Evolutionary conservation across 2,113 vertebrate species (phyloP).

Genomic region (Melanocharis versteri): DNA sequence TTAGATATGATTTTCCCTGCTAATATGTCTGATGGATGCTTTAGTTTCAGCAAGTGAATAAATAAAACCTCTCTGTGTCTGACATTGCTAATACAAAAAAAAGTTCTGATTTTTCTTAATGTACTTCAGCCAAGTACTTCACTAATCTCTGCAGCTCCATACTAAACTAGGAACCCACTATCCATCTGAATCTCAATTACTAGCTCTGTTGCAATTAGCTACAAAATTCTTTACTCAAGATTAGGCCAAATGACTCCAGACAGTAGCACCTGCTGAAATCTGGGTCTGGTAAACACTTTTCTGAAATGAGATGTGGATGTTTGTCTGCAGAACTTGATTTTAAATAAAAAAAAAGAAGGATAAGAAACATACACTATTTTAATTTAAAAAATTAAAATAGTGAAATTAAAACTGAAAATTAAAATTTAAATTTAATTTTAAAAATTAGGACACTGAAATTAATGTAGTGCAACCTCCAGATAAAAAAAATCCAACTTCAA

Average conservation of each 20-base stretch:
- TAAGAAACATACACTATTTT: neutral
- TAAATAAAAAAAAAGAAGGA: neutral
- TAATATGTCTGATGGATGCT: neutral
- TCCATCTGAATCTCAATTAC: neutral
- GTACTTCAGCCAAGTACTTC: neutral
- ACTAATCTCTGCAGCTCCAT: neutral
- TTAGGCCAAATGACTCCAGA: neutral
- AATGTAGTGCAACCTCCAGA: neutral
- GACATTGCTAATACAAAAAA: neutral
- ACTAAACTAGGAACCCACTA: neutral
- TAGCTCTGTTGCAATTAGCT: neutral
- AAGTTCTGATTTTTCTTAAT: neutral
- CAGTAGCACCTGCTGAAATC: neutral
- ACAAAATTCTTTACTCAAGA: neutral
- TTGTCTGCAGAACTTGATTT: neutral
- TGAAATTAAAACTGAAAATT: neutral
- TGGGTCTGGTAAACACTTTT: neutral
- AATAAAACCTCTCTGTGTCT: neutral
- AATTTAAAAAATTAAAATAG: neutral
- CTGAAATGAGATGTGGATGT: neutral
- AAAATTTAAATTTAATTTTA: neutral
- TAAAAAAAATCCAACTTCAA: neutral
- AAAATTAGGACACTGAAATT: neutral
- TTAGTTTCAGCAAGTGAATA: neutral
- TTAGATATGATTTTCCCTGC: neutral